Percentiles rank a stretch among this genome's conserved stretches.
These are phyloP conservation scores for Donacobius atricapilla DNA, from an alignment of 2,113 vertebrate species.

Conservation along the genomic window DNA sequence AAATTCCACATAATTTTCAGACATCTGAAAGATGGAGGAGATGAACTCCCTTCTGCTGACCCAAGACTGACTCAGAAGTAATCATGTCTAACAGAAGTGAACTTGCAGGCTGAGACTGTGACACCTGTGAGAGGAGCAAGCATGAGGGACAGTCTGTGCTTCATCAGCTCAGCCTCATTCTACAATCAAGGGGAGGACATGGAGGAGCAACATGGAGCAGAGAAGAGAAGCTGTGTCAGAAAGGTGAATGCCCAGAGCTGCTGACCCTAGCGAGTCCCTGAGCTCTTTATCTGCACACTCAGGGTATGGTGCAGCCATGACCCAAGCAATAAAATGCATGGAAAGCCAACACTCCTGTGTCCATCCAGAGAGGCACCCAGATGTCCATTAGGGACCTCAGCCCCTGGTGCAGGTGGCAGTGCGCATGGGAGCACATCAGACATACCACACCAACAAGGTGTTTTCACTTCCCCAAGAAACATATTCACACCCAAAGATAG, in stretches of 20 bases:
- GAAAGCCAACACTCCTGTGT: background rate
- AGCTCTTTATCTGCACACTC: background rate
- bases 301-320: background rate
- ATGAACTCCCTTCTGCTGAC: background rate
- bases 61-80: background rate
- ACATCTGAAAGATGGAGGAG: background rate
- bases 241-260: background rate
- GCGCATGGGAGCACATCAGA: rapidly evolving
- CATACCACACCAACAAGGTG: background rate
- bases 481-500: background rate
- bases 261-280: background rate
- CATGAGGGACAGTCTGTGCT: rapidly evolving
- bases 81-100: background rate
- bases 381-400: background rate
- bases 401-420: background rate
- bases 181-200: background rate
- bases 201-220: rapidly evolving
- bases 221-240: background rate
- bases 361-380: background rate
- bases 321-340: background rate
- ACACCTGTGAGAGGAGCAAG: background rate
- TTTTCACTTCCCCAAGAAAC: background rate
- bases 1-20: background rate
- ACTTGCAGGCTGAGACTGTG: background rate
- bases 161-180: background rate